These are phyloP conservation scores for Philotrypesis tridentata DNA, from an alignment of 1,140 invertebrate species.

Conservation along the genomic window DNA sequence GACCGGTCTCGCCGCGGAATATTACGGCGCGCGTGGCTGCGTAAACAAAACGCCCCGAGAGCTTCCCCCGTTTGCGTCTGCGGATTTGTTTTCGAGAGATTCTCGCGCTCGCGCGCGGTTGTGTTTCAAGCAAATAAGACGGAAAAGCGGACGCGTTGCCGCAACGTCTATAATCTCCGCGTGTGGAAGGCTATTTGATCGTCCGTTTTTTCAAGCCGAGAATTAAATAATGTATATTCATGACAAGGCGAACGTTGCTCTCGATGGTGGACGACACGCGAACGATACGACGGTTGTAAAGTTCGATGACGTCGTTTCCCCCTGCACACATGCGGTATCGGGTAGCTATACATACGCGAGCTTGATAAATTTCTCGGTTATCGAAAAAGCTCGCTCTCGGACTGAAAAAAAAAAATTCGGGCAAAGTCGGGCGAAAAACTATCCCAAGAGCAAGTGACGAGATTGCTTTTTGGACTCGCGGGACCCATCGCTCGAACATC, in stretches of 20 bases:
- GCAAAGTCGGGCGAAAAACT: not conserved
- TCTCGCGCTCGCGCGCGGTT: no score
- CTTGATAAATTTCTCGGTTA: not conserved
- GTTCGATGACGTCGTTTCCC: no score
- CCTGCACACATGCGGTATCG: no score
- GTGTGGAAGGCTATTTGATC: no score
- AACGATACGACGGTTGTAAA: no score
- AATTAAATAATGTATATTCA: no score
- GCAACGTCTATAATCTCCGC: not conserved
- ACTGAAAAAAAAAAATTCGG: not conserved
- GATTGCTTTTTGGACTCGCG: slow-evolving; percentile 21
- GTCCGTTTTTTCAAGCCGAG: no score
- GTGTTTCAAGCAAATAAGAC: slow-evolving; percentile 20
- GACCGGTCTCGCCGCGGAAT: not conserved
- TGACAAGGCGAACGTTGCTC: no score
- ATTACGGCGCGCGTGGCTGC: not conserved
- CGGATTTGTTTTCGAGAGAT: slow-evolving; percentile 13
- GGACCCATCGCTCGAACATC: not conserved
- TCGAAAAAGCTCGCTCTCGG: not conserved
- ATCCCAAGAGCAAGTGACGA: not conserved
- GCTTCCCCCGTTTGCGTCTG: not conserved
- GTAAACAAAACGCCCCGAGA: slow-evolving; percentile 8
- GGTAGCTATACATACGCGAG: no score
- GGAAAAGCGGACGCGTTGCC: not conserved
- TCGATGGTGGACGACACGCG: no score